phyloP scores from a whole-genome alignment of 2,113 vertebrate species.

The Pandion haliaetus region DNA sequence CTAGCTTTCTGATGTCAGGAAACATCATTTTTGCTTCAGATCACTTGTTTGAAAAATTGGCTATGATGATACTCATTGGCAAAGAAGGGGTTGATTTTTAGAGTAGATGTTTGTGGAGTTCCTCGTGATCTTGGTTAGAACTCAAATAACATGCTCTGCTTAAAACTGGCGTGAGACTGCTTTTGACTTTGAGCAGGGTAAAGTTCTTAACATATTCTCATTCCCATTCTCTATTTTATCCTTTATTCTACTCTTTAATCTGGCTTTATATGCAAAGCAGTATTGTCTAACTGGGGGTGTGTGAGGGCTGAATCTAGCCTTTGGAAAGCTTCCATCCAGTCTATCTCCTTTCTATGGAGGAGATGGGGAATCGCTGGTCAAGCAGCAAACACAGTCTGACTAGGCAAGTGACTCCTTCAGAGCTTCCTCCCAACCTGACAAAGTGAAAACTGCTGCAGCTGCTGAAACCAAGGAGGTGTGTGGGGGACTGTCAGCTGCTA shows the following conservation, averaged over 20 bases:
- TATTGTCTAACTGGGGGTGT: background rate
- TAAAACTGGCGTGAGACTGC: background rate
- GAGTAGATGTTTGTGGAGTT: background rate
- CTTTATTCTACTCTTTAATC: background rate
- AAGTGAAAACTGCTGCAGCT: background rate
- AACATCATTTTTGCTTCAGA: background rate
- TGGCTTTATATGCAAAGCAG: background rate
- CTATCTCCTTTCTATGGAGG: background rate
- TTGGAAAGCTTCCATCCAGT: background rate
- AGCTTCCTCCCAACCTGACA: background rate
- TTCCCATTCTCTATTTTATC: background rate
- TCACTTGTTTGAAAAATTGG: background rate
- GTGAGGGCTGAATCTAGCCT: background rate
- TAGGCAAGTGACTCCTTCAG: background rate
- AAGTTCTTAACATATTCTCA: background rate
- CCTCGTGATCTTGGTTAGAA: background rate
- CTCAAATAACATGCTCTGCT: background rate
- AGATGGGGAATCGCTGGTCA: background rate
- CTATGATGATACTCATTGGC: background rate
- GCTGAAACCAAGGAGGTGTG: background rate
- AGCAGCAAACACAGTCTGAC: background rate
- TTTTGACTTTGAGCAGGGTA: background rate
- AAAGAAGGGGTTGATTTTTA: background rate
- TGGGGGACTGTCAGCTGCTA: background rate
- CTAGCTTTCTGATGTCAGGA: background rate